Conservation (phyloP, 2,797 vertebrate species). For the Cossypha caffra region DNA sequence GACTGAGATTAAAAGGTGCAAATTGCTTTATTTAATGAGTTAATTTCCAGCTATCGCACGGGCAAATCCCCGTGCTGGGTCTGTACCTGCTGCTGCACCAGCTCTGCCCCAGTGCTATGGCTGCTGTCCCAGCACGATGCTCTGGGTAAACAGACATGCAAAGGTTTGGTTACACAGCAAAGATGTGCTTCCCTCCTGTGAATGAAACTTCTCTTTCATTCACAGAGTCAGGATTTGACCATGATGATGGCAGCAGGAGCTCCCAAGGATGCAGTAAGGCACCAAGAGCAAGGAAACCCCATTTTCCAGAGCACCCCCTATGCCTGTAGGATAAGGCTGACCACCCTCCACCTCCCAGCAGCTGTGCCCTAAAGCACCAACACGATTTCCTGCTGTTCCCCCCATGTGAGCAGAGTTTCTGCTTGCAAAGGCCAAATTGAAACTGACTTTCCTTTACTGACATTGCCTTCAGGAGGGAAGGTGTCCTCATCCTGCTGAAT, state of each 20-base stretch:
- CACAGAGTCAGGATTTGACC: not conserved
- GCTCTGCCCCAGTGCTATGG: not conserved
- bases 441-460: not conserved
- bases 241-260: rapidly evolving
- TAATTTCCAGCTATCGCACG: not conserved
- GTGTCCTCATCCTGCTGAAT: not conserved
- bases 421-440: not conserved
- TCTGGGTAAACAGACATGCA: not conserved
- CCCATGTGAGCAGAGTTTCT: rapidly evolving
- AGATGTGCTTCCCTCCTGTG: not conserved
- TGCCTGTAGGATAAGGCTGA: not conserved
- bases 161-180: not conserved
- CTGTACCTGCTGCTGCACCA: not conserved
- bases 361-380: not conserved
- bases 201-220: not conserved
- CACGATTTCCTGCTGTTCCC: rapidly evolving
- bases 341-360: not conserved
- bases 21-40: not conserved
- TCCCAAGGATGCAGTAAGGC: not conserved
- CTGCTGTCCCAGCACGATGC: rapidly evolving
- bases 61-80: not conserved
- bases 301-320: not conserved
- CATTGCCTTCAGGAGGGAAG: not conserved
- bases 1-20: not conserved
- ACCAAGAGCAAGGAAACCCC: not conserved